These are phyloP conservation scores for Drosophila baimaii DNA, from an alignment of 1,140 invertebrate genomes.

Conservation along the genomic window DNA sequence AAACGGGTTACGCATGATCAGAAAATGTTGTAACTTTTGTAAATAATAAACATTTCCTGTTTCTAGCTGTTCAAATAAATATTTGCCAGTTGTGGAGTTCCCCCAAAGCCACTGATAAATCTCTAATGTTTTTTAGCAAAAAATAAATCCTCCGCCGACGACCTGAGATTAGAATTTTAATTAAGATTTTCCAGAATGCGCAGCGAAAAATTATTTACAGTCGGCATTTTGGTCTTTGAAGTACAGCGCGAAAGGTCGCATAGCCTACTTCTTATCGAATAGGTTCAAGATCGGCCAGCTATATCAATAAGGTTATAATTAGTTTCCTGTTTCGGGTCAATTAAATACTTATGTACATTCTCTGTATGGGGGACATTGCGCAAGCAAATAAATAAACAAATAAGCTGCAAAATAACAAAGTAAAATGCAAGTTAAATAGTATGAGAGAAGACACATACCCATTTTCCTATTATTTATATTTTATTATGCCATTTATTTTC, in stretches of 20 bases:
- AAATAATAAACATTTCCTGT: conserved; percentile 31
- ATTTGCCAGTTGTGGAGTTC: background rate
- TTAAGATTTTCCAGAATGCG: conserved; percentile 39
- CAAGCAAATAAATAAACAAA: conserved; percentile 29
- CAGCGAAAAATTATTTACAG: conserved; percentile 38
- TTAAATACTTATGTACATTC: conserved; percentile 54
- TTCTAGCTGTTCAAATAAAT: background rate
- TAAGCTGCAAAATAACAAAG: conserved; percentile 1
- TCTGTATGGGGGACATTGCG: conserved; percentile 36
- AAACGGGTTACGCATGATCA: conserved; percentile 21
- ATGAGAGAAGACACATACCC: conserved; percentile 25
- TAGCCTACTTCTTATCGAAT: conserved; percentile 34
- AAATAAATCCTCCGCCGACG: conserved; percentile 24
- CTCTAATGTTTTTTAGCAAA: background rate
- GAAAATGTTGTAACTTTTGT: conserved; percentile 27
- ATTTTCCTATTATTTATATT: conserved; percentile 37
- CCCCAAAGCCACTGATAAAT: conserved; percentile 19
- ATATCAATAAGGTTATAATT: conserved; percentile 47
- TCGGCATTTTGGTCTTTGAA: conserved; percentile 29
- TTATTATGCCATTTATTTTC: conserved; percentile 34
- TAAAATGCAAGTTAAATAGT: conserved; percentile 38
- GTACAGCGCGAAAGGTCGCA: conserved; percentile 40
- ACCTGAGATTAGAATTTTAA: conserved; percentile 48
- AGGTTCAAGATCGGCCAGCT: conserved; percentile 43
- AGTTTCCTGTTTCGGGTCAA: conserved; percentile 30